Base-by-base conservation (phyloP, 2,797 vertebrate species). In the Gila robusta region DNA sequence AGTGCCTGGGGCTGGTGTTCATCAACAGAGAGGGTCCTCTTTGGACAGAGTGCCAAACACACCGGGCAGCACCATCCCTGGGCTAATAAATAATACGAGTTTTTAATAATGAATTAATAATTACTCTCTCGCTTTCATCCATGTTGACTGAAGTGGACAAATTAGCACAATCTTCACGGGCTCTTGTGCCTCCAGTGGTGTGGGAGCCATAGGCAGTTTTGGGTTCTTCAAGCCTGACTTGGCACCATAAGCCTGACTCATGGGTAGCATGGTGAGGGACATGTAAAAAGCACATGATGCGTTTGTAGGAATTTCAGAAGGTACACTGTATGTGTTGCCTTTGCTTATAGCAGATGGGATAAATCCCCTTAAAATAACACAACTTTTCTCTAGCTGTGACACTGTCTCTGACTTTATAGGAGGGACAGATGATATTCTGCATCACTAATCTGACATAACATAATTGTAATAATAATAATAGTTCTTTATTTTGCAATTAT, bases 31-130 rank as follows among this genome's bases (percentile, higher is more conserved):
- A 93, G 86, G 92, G 91, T 92, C 92, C 93, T 88, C 91, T 93
- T 91, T 89, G 92, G 91, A 91, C 90, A 88, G 87, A 91, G 93
- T 93, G 92, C 91, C 89, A 92, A 93, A 92, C 91, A 93, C 91
- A 90, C 78, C 74, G 90, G 91, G 91, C 90, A 91, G 86, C 91
- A 88, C 87, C 83, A 91, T 93, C 92, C 93, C 92, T 85, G 73
- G 66, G 79, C 92, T 95, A 92, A 96, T 96, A 96, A 96, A 96
- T 96, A 95, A 96, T 95, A 92, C 89, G 88, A 79, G 90, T 88
- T 93, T 92, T 94, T 96, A 95, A 95, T 95, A 95, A 95, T 96
- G 92, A 96, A 96, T 96, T 94, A 93, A 93, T 96, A 95, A 96
- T 95, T 95, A 93, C 92, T 85, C 89, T 84, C 82, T 88, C 91